Evolutionary conservation across 1,140 invertebrate species (phyloP), one percentile per base, ranked within the genome.

Genomic region (Diachasma alloeum): DNA sequence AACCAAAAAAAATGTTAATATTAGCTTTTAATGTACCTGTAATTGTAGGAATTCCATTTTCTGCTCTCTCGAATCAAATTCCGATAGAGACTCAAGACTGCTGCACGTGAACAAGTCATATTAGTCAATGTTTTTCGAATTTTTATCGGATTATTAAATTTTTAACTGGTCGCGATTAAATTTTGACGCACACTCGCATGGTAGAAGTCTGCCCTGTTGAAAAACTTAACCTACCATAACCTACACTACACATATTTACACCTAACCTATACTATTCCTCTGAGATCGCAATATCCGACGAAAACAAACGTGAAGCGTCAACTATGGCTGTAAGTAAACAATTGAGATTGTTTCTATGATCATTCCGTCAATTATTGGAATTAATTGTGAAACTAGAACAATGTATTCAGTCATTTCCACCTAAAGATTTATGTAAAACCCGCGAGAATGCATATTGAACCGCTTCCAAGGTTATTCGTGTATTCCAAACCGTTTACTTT

Each of bases 41-140:
- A 89, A 82, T 90, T 90, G 44, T 91, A 91, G 2, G 84, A 80
- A 70, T 80, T 81, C 88, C 90, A 91, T 82, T 90, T 89, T 75
- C 88, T 87, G 59, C 88, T 87, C 84, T 90, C 90, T 77, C 85
- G 83, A 56, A 90, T 84, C 79, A 90, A 82, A 82, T 85, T 85
- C 73, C 87, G 85, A 69, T 91, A 91, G 72, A 90, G 87, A n/a
- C 56, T 77, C 37, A 89, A 75, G 76, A 88, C 74, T 26, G 68
- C 73, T 66, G 76, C 44, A 24, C 81, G 83, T 77, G 37, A 70
- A 75, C 69, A 44, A 72, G 80, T 79, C 88, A 89, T 90, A 44
- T 79, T 79, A 74, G 76, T 70, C 22, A 63, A 1, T 63, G 4
- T 63, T 63, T 24, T 31, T 63, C 15, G 4, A 53, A 46, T 46